Conservation (phyloP, 1,140 invertebrate genomes). For the Lerema accius region DNA sequence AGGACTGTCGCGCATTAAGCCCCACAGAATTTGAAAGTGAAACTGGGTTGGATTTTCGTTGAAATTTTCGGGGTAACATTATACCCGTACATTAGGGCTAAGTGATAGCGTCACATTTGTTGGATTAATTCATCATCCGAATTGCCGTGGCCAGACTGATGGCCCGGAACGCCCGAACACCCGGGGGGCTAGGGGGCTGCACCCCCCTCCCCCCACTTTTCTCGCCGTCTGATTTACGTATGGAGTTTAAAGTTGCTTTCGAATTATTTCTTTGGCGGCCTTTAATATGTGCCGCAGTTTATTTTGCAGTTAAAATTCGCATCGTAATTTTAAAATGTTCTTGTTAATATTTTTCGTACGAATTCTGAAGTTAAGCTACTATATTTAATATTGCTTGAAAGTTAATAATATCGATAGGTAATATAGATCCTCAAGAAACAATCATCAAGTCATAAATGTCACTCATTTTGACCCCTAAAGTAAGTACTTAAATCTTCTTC, state of each 20-base stretch:
- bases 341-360: no score
- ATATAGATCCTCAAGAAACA: no score
- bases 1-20: conserved; percentile 33
- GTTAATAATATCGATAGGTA: no score
- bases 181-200: conserved; percentile 24
- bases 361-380: no score
- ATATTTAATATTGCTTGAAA: no score
- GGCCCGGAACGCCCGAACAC: conserved; percentile 65
- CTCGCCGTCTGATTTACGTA: conserved; percentile 47
- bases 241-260: conserved; percentile 58
- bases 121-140: conserved; percentile 82
- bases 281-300: conserved; percentile 6
- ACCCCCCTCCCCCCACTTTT: neutral
- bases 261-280: conserved; percentile 30
- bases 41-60: conserved; percentile 39
- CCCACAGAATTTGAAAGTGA: conserved; percentile 32
- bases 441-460: no score
- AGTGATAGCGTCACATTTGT: conserved; percentile 82
- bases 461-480: no score
- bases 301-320: no score
- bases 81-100: conserved; percentile 81
- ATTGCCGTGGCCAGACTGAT: conserved; percentile 82
- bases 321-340: no score
- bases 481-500: no score
- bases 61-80: conserved; percentile 77